Conservation (phyloP, 1,140 invertebrate species). For the Drosophila asahinai region DNA sequence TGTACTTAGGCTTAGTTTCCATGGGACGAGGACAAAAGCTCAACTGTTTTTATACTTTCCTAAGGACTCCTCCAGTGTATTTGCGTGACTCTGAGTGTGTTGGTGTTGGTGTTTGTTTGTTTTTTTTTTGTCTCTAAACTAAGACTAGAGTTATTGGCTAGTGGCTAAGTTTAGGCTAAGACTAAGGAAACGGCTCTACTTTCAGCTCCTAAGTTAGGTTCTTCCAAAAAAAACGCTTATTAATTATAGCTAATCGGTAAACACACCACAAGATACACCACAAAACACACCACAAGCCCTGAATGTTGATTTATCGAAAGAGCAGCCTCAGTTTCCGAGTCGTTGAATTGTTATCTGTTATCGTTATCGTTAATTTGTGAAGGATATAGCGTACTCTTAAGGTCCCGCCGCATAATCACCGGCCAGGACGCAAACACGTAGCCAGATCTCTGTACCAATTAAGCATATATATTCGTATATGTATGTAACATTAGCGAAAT, state of each 20-base stretch:
- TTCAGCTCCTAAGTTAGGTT: conserved; percentile 73
- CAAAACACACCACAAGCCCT: conserved; percentile 2
- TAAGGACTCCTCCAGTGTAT: conserved; percentile 35
- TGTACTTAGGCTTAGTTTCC: conserved; percentile 40
- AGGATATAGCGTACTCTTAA: conserved; percentile 56
- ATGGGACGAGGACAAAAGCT: conserved; percentile 45
- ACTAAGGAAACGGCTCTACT: conserved; percentile 37
- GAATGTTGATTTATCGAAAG: conserved; percentile 37
- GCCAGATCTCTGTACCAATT: conserved; percentile 33
- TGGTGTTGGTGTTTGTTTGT: background rate
- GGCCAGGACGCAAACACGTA: conserved; percentile 26
- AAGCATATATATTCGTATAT: conserved; percentile 23
- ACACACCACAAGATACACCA: background rate
- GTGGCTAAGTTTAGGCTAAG: conserved; percentile 31
- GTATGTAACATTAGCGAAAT: conserved; percentile 16
- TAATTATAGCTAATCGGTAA: conserved; percentile 68
- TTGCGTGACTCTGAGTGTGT: conserved; percentile 9
- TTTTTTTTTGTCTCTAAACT: conserved; percentile 18
- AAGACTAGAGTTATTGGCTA: conserved; percentile 15
- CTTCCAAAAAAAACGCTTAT: conserved; percentile 81
- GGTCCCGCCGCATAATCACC: conserved; percentile 45
- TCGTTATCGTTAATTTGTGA: conserved; percentile 59
- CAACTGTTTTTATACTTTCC: conserved; percentile 80
- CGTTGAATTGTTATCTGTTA: conserved; percentile 53
- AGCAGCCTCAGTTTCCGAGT: conserved; percentile 25